These are phyloP conservation scores for Semnornis frantzii DNA, from an alignment of 2,113 vertebrate species.

Conservation along the genomic window DNA sequence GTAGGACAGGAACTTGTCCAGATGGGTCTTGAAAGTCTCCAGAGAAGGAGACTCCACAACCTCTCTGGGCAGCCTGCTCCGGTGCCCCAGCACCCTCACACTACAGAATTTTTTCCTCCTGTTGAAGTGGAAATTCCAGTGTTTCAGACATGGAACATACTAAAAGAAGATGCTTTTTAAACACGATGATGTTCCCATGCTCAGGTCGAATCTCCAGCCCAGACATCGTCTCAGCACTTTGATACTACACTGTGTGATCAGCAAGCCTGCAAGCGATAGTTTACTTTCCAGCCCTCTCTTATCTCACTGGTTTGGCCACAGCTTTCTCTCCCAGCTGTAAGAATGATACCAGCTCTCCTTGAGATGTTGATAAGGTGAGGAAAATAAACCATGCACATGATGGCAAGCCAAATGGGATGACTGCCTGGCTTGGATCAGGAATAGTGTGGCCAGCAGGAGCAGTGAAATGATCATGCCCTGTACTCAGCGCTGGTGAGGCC, in stretches of 20 bases:
- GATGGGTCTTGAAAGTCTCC: too few species aligned
- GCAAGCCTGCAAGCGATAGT: neutral
- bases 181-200: neutral
- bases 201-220: neutral
- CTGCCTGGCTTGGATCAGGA: too few species aligned
- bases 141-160: neutral
- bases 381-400: neutral
- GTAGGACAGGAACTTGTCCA: too few species aligned
- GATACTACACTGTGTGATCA: neutral
- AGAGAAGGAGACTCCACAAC: too few species aligned
- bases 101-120: too few species aligned
- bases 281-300: neutral
- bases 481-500: too few species aligned
- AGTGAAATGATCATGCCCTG: too few species aligned
- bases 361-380: neutral
- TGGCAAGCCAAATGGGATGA: neutral
- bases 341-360: neutral
- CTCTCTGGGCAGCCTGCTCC: too few species aligned
- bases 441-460: too few species aligned
- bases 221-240: neutral
- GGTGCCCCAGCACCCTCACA: too few species aligned
- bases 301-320: neutral
- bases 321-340: neutral
- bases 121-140: too few species aligned
- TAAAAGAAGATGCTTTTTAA: neutral